Conservation (phyloP, 2,797 vertebrate species). For the Mionectes olivaceus region DNA sequence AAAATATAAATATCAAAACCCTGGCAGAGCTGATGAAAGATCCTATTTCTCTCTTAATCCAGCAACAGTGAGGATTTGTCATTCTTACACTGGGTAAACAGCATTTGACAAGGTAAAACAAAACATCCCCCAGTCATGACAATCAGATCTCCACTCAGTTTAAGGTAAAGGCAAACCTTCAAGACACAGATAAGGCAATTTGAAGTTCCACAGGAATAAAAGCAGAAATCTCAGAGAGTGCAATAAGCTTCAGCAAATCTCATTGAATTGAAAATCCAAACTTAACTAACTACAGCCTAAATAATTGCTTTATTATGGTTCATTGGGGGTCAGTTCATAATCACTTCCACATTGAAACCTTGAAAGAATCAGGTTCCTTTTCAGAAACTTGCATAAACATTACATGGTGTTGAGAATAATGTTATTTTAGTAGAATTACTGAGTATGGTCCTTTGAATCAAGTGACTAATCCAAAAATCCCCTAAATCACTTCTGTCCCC, state of each 20-base stretch:
- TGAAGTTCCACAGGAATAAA: not conserved
- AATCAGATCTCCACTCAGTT: not conserved
- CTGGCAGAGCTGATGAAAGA: not conserved
- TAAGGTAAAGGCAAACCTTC: not conserved
- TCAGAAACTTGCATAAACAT: constrained; percentile 51
- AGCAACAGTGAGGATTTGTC: not conserved
- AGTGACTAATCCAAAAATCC: constrained; percentile 55
- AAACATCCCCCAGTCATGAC: not conserved
- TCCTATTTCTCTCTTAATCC: not conserved
- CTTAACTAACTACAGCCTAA: constrained; percentile 2
- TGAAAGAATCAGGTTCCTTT: constrained; percentile 14
- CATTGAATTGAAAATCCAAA: not conserved
- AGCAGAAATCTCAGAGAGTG: not conserved
- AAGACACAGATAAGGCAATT: not conserved
- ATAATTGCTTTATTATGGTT: constrained; percentile 33
- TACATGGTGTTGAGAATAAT: constrained; percentile 42
- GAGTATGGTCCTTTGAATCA: constrained; percentile 10
- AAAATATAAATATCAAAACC: constrained; percentile 12
- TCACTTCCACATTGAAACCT: constrained; percentile 18
- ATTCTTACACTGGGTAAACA: not conserved
- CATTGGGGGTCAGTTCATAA: constrained; percentile 22
- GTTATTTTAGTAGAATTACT: constrained; percentile 35
- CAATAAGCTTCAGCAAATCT: constrained; percentile 6
- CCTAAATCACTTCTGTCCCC: constrained; percentile 2
- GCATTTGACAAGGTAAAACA: not conserved